phyloP scores from a whole-genome alignment of 2,888 invertebrate species.

The Barypeithes pellucidus region DNA sequence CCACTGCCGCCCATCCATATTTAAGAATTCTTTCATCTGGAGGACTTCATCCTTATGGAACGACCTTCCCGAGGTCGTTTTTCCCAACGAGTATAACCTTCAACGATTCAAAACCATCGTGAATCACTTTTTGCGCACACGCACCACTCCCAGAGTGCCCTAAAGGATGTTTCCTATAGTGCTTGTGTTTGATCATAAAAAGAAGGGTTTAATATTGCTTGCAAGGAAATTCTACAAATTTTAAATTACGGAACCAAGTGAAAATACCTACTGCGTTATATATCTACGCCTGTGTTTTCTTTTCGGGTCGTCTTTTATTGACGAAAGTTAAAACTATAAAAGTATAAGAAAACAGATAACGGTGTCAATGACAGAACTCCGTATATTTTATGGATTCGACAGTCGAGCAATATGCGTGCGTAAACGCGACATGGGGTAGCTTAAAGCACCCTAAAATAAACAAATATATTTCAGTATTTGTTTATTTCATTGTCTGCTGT shows the following conservation, averaged over 20 bases:
- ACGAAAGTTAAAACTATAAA: slow-evolving; percentile 9
- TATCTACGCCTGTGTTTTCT: neutral
- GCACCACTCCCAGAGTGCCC: too few relatives aligned
- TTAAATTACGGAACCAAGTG: neutral
- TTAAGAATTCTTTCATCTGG: too few relatives aligned
- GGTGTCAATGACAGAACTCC: slow-evolving; percentile 25
- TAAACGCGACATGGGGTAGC: slow-evolving; percentile 34
- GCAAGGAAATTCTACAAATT: too few relatives aligned
- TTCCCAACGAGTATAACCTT: too few relatives aligned
- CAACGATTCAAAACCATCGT: too few relatives aligned
- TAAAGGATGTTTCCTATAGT: too few relatives aligned
- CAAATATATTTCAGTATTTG: slow-evolving; percentile 40
- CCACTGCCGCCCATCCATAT: too few relatives aligned
- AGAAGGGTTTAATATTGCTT: too few relatives aligned
- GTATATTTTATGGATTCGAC: slow-evolving; percentile 36
- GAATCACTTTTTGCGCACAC: too few relatives aligned
- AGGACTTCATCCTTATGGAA: too few relatives aligned
- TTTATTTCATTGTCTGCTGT: slow-evolving; percentile 37
- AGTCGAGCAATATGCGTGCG: slow-evolving; percentile 37
- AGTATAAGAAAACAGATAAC: neutral
- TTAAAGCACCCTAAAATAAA: slow-evolving; percentile 39
- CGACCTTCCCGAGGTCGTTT: too few relatives aligned
- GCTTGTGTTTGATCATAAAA: too few relatives aligned
- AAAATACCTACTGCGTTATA: neutral
- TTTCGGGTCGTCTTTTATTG: neutral